Evolutionary conservation across 2,113 vertebrate genomes (phyloP).

Genomic region (Hemiprocne comata): DNA sequence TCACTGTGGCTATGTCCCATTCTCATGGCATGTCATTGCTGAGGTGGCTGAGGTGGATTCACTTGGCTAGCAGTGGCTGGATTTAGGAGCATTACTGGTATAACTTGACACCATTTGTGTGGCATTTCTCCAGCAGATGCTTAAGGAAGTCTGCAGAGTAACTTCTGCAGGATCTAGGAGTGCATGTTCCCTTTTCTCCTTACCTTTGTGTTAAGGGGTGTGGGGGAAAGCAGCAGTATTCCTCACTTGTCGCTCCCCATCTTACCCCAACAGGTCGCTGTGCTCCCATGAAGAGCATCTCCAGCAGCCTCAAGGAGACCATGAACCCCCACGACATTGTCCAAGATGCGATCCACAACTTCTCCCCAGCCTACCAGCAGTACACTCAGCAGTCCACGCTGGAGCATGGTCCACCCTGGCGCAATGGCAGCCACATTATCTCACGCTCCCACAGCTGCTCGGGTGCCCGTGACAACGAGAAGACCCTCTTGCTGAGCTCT

Average conservation of each 20-base stretch:
- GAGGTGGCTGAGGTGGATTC: background rate
- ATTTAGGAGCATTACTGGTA: background rate
- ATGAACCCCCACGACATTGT: conserved; percentile 96
- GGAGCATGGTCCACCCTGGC: conserved; percentile 81
- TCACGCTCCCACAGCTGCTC: conserved; percentile 88
- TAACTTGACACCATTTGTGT: background rate
- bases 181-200: background rate
- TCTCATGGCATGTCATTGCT: background rate
- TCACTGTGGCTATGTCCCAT: background rate
- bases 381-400: conserved; percentile 95
- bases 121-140: background rate
- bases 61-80: background rate
- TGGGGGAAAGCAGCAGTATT: background rate
- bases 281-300: conserved; percentile 97
- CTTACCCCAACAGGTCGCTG: conserved; percentile 82
- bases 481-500: conserved; percentile 92
- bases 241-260: background rate
- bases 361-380: conserved; percentile 97
- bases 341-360: conserved; percentile 96
- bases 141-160: background rate
- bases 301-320: conserved; percentile 96
- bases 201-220: fast-evolving
- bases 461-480: conserved; percentile 87
- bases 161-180: background rate
- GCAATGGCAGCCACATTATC: conserved; percentile 74